These are phyloP conservation scores for Drosophila pectinifera DNA, from an alignment of 1,140 invertebrate genomes.

Conservation along the genomic window DNA sequence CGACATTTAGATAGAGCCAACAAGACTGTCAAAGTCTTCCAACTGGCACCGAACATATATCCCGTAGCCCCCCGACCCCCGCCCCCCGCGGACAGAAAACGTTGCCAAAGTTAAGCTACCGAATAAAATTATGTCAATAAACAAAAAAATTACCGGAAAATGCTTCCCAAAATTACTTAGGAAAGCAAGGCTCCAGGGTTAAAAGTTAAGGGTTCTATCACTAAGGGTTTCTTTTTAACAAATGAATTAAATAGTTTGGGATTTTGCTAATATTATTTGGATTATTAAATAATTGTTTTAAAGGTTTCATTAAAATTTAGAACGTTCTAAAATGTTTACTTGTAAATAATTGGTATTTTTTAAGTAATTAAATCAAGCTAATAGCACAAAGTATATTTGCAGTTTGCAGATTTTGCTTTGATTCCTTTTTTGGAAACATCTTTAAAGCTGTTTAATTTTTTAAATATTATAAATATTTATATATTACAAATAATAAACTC, in stretches of 20 bases:
- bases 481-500: too few species aligned
- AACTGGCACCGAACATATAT: conserved; percentile 26
- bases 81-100: not conserved
- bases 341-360: not conserved
- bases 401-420: not conserved
- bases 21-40: conserved; percentile 56
- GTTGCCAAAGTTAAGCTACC: conserved; percentile 27
- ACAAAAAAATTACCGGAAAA: conserved; percentile 39
- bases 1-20: conserved; percentile 51
- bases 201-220: not conserved
- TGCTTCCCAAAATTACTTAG: conserved; percentile 12
- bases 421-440: too few species aligned
- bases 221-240: too few species aligned
- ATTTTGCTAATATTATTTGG: too few species aligned
- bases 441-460: too few species aligned
- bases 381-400: too few species aligned
- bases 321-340: too few species aligned
- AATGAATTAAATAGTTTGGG: too few species aligned
- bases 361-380: not conserved
- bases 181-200: conserved; percentile 3
- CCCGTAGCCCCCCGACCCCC: not conserved
- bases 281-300: too few species aligned
- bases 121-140: conserved; percentile 37
- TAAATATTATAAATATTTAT: too few species aligned
- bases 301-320: too few species aligned